Percentiles rank a stretch among this genome's conserved stretches.
Evolutionary conservation across 2,888 invertebrate species (phyloP).

Genomic region (Dynastes grantii): DNA sequence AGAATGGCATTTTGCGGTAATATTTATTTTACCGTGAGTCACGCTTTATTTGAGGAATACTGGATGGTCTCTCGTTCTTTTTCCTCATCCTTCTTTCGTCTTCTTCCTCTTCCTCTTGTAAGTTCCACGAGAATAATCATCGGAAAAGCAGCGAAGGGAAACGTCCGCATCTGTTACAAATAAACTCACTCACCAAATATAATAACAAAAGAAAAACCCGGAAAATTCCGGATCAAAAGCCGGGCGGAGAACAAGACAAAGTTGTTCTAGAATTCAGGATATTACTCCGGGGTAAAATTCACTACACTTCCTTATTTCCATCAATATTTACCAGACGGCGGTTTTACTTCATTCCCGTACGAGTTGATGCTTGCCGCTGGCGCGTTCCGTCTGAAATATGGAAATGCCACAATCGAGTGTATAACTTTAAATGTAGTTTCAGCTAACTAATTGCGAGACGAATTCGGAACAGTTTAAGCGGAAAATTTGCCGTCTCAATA

Average conservation of each 20-base stretch:
- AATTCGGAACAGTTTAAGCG: neutral
- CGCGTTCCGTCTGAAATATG: constrained; percentile 16
- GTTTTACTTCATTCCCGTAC: constrained; percentile 5
- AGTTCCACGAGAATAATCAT: constrained; percentile 18
- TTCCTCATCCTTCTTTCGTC: neutral
- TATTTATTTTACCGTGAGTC: constrained; percentile 16
- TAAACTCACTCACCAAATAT: constrained; percentile 38
- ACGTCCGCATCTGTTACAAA: constrained; percentile 39
- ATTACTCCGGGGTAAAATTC: constrained; percentile 22
- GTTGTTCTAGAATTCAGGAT: constrained; percentile 29
- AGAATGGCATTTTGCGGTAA: neutral
- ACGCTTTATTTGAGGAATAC: constrained; percentile 22
- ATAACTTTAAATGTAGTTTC: constrained; percentile 19
- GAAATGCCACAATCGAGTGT: constrained; percentile 11
- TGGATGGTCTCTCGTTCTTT: neutral
- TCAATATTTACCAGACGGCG: constrained; percentile 35
- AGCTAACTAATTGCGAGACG: neutral
- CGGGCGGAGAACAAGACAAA: constrained; percentile 22
- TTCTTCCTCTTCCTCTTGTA: neutral
- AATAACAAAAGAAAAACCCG: constrained; percentile 31
- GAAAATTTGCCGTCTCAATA: constrained; percentile 7
- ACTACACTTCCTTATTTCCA: constrained; percentile 36
- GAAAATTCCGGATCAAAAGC: constrained; percentile 29
- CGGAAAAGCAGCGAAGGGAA: constrained; percentile 7
- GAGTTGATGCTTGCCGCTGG: neutral